A percentile compares a stretch with the other conserved stretches of the same genome.
Evolutionary conservation across 2,888 invertebrate species (phyloP).

Genomic region (Acronicta aceris): DNA sequence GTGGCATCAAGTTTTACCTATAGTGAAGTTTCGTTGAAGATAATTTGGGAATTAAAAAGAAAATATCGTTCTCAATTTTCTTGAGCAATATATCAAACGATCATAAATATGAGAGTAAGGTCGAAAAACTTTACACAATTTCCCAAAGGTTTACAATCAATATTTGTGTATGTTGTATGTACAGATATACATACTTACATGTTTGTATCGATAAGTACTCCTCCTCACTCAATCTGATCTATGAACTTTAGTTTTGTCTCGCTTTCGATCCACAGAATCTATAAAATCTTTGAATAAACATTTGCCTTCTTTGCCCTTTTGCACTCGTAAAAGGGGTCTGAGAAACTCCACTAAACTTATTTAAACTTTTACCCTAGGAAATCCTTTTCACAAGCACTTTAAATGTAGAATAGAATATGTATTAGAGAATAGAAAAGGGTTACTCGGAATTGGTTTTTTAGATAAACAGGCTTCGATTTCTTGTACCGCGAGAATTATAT

Average conservation of each 20-base stretch:
- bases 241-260: slow-evolving; percentile 63
- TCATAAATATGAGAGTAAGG: slow-evolving; percentile 30
- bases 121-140: slow-evolving; percentile 43
- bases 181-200: slow-evolving; percentile 13
- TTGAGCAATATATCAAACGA: slow-evolving; percentile 13
- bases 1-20: slow-evolving; percentile 62
- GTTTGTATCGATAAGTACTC: slow-evolving; percentile 36
- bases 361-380: slow-evolving; percentile 88
- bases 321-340: slow-evolving; percentile 86
- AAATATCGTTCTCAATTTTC: slow-evolving; percentile 31
- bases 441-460: slow-evolving; percentile 68
- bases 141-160: slow-evolving; percentile 39
- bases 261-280: slow-evolving; percentile 79
- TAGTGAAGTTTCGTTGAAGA: slow-evolving; percentile 36
- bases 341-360: slow-evolving; percentile 87
- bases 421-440: slow-evolving; percentile 76
- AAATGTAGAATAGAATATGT: slow-evolving; percentile 86
- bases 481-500: slow-evolving; percentile 28
- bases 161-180: slow-evolving; percentile 12
- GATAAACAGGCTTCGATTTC: slow-evolving; percentile 68
- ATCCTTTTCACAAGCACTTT: slow-evolving; percentile 86
- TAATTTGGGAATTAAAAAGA: slow-evolving; percentile 41
- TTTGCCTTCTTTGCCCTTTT: slow-evolving; percentile 86
- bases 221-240: slow-evolving; percentile 58
- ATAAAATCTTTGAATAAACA: slow-evolving; percentile 88